Conservation (phyloP, 2,888 invertebrate genomes). For the Acanthoscelides obtectus region DNA sequence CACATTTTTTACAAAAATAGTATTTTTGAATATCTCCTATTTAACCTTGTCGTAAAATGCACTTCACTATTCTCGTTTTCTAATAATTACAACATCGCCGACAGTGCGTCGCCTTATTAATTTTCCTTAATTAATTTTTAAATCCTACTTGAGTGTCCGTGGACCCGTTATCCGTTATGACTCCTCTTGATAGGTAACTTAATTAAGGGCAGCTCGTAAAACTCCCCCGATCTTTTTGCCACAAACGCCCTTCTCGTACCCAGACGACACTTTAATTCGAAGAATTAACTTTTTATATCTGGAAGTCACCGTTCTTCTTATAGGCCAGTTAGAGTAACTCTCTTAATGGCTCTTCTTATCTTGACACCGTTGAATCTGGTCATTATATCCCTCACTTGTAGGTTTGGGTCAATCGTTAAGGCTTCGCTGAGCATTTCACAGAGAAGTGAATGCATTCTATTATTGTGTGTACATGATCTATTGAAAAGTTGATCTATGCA, state of each 20-base stretch:
- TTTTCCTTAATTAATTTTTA: constrained; percentile 6
- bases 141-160: neutral
- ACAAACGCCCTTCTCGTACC: neutral
- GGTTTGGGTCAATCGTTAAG: too few relatives aligned
- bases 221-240: constrained; percentile 1
- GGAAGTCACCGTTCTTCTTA: neutral
- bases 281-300: neutral
- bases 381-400: too few relatives aligned
- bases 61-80: neutral
- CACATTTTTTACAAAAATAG: too few relatives aligned
- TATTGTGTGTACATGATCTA: too few relatives aligned
- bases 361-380: too few relatives aligned
- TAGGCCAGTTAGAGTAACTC: neutral
- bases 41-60: neutral
- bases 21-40: too few relatives aligned
- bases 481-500: too few relatives aligned
- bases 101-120: neutral
- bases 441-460: too few relatives aligned
- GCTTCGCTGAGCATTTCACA: too few relatives aligned
- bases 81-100: neutral
- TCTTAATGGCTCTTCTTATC: too few relatives aligned
- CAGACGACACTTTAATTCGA: constrained; percentile 3
- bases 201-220: constrained; percentile 7
- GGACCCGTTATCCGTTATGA: neutral
- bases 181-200: constrained; percentile 6